These are phyloP conservation scores for Gastrophryne carolinensis DNA, from an alignment of 2,797 vertebrate species.

Conservation along the genomic window DNA sequence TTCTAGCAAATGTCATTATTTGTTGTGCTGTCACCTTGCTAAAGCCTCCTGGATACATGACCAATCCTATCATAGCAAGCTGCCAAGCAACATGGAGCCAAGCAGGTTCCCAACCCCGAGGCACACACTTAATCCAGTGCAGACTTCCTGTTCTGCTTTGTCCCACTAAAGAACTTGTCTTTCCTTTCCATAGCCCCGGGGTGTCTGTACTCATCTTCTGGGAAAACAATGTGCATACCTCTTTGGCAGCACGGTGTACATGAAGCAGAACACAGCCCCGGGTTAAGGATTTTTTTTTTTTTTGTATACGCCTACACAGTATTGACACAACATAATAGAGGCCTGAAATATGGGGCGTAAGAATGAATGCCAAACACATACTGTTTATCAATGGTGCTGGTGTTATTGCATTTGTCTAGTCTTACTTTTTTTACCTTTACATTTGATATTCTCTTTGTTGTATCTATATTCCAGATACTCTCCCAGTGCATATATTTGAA, in stretches of 20 bases:
- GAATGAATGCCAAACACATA: not conserved
- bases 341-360: not conserved
- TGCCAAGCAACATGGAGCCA: not conserved
- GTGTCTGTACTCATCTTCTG: slow-evolving; percentile 34
- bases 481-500: too few species aligned
- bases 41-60: too few species aligned
- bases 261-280: slow-evolving; percentile 18
- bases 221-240: slow-evolving; percentile 47
- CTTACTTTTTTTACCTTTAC: too few species aligned
- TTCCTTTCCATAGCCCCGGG: slow-evolving; percentile 44
- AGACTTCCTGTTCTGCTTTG: slow-evolving; percentile 46
- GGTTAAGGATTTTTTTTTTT: slow-evolving; percentile 22
- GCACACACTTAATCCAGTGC: slow-evolving; percentile 35
- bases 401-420: too few species aligned
- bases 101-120: slow-evolving; percentile 34
- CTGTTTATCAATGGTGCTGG: too few species aligned
- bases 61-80: not conserved
- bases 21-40: too few species aligned
- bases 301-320: slow-evolving; percentile 1
- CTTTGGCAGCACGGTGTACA: slow-evolving; percentile 34
- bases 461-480: too few species aligned
- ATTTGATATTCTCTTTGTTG: too few species aligned
- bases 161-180: slow-evolving; percentile 33
- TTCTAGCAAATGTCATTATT: too few species aligned
- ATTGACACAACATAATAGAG: not conserved